Evolutionary conservation across 2,888 invertebrate genomes (phyloP), one percentile per base, ranked within the genome.

Genomic region (Anthrax anthrax): DNA sequence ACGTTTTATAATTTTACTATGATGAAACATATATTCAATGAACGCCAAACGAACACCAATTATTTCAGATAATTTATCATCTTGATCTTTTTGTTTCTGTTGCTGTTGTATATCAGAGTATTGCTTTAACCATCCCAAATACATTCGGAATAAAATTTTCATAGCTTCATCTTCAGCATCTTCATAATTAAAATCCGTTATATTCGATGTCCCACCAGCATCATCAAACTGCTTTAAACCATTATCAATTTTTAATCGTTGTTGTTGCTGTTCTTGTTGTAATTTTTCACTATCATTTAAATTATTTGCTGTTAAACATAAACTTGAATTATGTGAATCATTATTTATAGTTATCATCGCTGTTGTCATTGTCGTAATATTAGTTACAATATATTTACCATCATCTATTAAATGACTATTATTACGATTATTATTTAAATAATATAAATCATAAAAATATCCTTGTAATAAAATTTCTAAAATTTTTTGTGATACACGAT

Each of bases 71-170:
- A 48, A 16, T 4, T 14, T 14, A n/a, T 8, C 13, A 14, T 18
- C 23, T 12, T 10, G n/a, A 1, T 17, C 13, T 6, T 34, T 2
- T n/a, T 14, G 18, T 46, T 29, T 6, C 10, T 32, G 29, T 5
- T 32, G 29, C 12, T 32, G 29, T 2, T 9, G 1, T 12, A 12
- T 37, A 1, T n/a, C 27, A 14, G 46, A 42, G 32, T 42, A 37
- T 42, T 46, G 46, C 48, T 66, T 68, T 2, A 74, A 53, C 50
- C 72, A 70, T 0, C 73, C 72, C 54, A 79, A 63, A 54, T 78
- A 78, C 46, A 78, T 77, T 42, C 79, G 69, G 18, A 78, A 76
- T 17, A 79, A 59, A 42, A 79, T 68, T 56, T 77, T 78, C 45
- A 78, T 70, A 0, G 76, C 78, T 50, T 67, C 67, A 1, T 60